Percentiles rank a stretch among this genome's conserved stretches.
These are phyloP conservation scores for Bombyx huttoni DNA, from an alignment of 2,888 invertebrate species.

Conservation along the genomic window DNA sequence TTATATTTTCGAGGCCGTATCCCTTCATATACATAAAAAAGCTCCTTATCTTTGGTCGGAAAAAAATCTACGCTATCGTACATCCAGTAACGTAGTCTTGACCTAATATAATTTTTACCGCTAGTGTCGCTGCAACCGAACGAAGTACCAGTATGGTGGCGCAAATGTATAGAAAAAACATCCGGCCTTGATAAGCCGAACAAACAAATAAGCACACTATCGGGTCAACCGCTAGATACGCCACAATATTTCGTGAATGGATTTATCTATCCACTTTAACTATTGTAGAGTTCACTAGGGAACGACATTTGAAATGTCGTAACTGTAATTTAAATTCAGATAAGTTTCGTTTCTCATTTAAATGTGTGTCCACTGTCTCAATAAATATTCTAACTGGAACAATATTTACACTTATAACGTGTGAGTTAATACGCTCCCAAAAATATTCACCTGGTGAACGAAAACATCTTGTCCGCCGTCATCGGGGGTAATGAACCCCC, in stretches of 20 bases:
- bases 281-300: slow-evolving; percentile 12
- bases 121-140: slow-evolving; percentile 45
- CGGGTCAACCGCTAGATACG: slow-evolving; percentile 65
- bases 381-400: slow-evolving; percentile 2
- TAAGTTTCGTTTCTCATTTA: slow-evolving; percentile 7
- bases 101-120: slow-evolving; percentile 58
- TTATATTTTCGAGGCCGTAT: slow-evolving; percentile 20
- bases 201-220: slow-evolving; percentile 69
- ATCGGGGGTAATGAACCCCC: slow-evolving; percentile 94
- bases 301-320: slow-evolving; percentile 6
- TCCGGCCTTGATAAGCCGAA: slow-evolving; percentile 70
- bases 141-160: slow-evolving; percentile 59
- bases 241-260: slow-evolving; percentile 48
- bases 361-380: neutral
- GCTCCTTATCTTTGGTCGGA: slow-evolving; percentile 30
- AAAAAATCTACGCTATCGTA: slow-evolving; percentile 44
- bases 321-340: slow-evolving; percentile 1
- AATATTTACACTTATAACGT: neutral
- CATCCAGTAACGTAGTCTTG: slow-evolving; percentile 48
- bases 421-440: neutral
- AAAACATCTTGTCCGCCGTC: slow-evolving; percentile 93
- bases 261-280: slow-evolving; percentile 41
- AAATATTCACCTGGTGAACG: slow-evolving; percentile 86
- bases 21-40: slow-evolving; percentile 18
- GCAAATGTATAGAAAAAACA: slow-evolving; percentile 70